Conservation (phyloP, 2,888 invertebrate species). For the Thecophora atra region DNA sequence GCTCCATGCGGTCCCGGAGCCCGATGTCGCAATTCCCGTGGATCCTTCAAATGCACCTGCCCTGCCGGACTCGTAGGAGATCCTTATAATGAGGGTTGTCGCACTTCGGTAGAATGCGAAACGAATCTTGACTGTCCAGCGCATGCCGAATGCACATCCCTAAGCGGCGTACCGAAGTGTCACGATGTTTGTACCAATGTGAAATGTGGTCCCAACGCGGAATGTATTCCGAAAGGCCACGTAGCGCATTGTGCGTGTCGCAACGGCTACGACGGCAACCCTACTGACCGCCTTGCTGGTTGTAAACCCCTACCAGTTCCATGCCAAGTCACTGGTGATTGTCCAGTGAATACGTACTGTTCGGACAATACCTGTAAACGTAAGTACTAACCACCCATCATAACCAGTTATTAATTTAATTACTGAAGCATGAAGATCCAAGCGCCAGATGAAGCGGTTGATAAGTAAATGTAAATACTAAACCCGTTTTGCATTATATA, state of each 20-base stretch:
- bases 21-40: conserved; percentile 81
- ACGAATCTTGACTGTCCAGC: conserved; percentile 82
- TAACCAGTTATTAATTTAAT: conserved; percentile 21
- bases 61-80: conserved; percentile 83
- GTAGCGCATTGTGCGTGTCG: conserved; percentile 81
- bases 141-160: conserved; percentile 79
- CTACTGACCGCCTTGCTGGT: conserved; percentile 74
- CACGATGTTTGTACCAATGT: conserved; percentile 82
- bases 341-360: conserved; percentile 82
- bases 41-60: conserved; percentile 83
- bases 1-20: conserved; percentile 84
- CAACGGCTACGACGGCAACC: conserved; percentile 80
- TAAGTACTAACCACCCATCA: conserved; percentile 67
- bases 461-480: conserved; percentile 31
- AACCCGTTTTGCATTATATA: conserved; percentile 14
- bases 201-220: conserved; percentile 84
- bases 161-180: conserved; percentile 81
- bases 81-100: conserved; percentile 85
- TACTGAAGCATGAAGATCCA: conserved; percentile 19
- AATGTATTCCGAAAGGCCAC: conserved; percentile 82
- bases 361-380: conserved; percentile 83
- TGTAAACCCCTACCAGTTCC: conserved; percentile 79
- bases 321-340: conserved; percentile 78
- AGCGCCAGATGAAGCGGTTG: not conserved
- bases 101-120: conserved; percentile 82